A percentile compares a stretch with the other conserved stretches of the same genome.
Conservation (phyloP, 2,797 vertebrate species). For the Dicrostonyx torquatus region DNA sequence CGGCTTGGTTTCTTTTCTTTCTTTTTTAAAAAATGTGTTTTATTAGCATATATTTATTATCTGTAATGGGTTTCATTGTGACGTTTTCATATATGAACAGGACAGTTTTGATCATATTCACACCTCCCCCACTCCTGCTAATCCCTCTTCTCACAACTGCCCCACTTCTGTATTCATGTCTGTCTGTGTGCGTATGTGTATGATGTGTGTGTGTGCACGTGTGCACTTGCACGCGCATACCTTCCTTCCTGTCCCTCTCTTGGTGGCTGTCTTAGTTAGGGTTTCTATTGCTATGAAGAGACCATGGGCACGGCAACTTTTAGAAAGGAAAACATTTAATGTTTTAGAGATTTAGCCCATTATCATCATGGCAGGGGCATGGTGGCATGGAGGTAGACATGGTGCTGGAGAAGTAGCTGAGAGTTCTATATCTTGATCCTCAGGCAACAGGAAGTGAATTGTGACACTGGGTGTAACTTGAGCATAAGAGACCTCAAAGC, state of each 20-base stretch:
- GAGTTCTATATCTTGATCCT: neutral
- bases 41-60: neutral
- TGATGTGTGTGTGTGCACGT: too few species aligned
- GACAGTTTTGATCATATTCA: neutral
- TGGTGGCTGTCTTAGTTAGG: neutral
- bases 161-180: too few species aligned
- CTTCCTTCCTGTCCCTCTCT: neutral
- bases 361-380: neutral
- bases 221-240: too few species aligned
- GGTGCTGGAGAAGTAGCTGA: neutral
- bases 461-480: neutral
- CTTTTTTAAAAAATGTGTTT: neutral
- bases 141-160: neutral
- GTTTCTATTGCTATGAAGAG: neutral
- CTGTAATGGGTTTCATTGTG: neutral
- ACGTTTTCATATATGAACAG: neutral
- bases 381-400: neutral
- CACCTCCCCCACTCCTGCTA: too few species aligned
- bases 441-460: neutral
- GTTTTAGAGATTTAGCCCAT: neutral
- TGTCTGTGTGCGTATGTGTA: neutral
- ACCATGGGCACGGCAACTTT: neutral
- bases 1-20: neutral
- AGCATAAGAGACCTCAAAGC: neutral
- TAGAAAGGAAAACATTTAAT: neutral